Percentiles rank a stretch among this genome's conserved stretches.
phyloP scores from a whole-genome alignment of 2,113 vertebrate species.

The Psammodynastes pulverulentus region DNA sequence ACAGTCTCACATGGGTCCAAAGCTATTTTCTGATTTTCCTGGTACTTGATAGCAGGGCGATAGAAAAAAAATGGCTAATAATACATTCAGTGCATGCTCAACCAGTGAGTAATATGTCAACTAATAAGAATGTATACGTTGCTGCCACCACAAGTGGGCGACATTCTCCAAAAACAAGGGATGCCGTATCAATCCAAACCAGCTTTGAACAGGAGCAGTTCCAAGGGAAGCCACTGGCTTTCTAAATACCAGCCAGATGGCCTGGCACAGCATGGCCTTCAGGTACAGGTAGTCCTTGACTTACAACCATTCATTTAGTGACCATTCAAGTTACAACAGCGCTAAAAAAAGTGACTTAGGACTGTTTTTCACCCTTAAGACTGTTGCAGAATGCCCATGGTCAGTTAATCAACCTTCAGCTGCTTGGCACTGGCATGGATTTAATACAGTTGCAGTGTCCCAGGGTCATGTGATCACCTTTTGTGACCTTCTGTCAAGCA shows the following conservation, averaged over 20 bases:
- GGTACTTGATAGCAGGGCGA: conserved; percentile 76
- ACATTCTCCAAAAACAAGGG: background rate
- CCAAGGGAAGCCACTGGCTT: background rate
- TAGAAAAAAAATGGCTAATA: conserved; percentile 76
- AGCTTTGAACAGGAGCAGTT: background rate
- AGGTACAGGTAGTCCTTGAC: conserved; percentile 29
- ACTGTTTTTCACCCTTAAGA: too few species aligned
- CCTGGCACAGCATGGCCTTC: conserved; percentile 58
- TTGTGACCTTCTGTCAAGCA: too few species aligned
- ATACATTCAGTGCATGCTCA: conserved; percentile 79
- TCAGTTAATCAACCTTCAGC: too few species aligned
- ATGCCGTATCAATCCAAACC: accelerated
- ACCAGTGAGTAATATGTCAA: conserved; percentile 77
- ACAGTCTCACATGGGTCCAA: conserved; percentile 71
- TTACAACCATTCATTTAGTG: background rate
- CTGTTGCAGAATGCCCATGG: too few species aligned
- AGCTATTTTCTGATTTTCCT: conserved; percentile 83
- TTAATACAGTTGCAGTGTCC: too few species aligned
- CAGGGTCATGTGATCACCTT: too few species aligned
- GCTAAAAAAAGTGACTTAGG: background rate
- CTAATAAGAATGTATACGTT: conserved; percentile 69
- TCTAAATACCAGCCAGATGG: conserved; percentile 51
- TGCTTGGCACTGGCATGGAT: too few species aligned
- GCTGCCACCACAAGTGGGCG: conserved; percentile 26
- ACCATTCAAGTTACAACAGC: background rate